Conservation (phyloP, 2,797 vertebrate genomes). For the Pipistrellus pipistrellus region DNA sequence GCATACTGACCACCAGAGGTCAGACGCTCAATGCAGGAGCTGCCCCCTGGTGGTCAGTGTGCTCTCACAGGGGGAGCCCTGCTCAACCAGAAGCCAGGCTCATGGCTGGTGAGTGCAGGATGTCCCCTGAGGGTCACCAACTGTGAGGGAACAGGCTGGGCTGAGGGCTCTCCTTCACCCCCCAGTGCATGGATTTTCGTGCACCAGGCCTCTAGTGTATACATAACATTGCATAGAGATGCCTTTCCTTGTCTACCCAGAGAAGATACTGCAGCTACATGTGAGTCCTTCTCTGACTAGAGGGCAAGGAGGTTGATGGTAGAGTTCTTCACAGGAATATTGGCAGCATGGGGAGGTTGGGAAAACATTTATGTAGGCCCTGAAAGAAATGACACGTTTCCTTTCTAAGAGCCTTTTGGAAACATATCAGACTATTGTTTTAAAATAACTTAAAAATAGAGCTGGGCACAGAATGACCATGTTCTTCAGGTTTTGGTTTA, state of each 20-base stretch:
- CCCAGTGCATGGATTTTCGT: too few species aligned
- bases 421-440: conserved; percentile 63
- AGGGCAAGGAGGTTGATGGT: background rate
- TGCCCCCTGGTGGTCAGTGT: too few species aligned
- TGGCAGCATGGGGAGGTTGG: background rate
- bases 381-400: conserved; percentile 64
- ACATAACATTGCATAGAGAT: accelerated
- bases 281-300: background rate
- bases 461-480: background rate
- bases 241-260: background rate
- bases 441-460: conserved; percentile 51
- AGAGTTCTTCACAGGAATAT: background rate
- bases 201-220: too few species aligned
- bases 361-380: background rate
- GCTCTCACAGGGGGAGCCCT: too few species aligned
- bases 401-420: conserved; percentile 56
- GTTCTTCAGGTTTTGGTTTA: conserved; percentile 13
- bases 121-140: too few species aligned
- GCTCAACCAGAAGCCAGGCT: too few species aligned
- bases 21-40: too few species aligned
- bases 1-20: too few species aligned
- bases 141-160: too few species aligned
- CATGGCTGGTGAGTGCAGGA: too few species aligned
- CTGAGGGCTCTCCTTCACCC: accelerated
- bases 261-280: accelerated